Evolutionary conservation across 2,113 vertebrate genomes (phyloP), one percentile per base, ranked within the genome.

Genomic region (Dasyornis broadbenti): DNA sequence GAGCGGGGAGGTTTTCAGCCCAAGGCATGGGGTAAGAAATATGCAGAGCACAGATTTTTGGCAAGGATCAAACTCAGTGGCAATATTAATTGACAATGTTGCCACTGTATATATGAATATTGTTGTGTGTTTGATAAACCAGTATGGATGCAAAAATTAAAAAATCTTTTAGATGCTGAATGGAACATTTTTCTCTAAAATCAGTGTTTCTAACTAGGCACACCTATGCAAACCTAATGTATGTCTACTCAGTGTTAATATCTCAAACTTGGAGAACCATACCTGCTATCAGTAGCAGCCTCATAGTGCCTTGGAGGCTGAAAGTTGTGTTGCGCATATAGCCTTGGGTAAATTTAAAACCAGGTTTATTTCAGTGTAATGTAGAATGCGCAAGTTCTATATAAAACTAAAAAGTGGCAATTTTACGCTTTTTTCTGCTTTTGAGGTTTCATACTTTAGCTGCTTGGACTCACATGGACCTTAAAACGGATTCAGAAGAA

Each of bases 1-100:
- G 98, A 97, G 95, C 94, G 49, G 99, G 98, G 94, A 98, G 99
- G 97, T 99, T 99, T 98, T 99, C 99, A 96, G 98, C 98, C 80
- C 99, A 99, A 97, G 98, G 98, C 98, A 99, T 99, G 98, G 99
- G 99, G 99, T 99, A 98, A 98, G 98, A 97, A 85, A 93, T 33
- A 81, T 49, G 50, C 15, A 87, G 84, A 94, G 87, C 31, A 57
- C 82, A 87, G 84, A 80, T 87, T 69, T 69, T 60, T 89, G 63
- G 68, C 88, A 69, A 87, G 82, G 87, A 40, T 95, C 78, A 63
- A 85, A 66, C 27, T 50, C 49, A 40, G 39, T 73, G 79, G 64
- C 69, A 82, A 13, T 78, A 63, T 73, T 80, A 64, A 28, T 63
- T 56, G 23, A 83, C 24, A 27, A 1, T 82, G 42, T 80, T 79